Percentiles rank a stretch among this genome's conserved stretches.
Evolutionary conservation across 2,797 vertebrate genomes (phyloP).

Genomic region (Rhinichthys osculus): DNA sequence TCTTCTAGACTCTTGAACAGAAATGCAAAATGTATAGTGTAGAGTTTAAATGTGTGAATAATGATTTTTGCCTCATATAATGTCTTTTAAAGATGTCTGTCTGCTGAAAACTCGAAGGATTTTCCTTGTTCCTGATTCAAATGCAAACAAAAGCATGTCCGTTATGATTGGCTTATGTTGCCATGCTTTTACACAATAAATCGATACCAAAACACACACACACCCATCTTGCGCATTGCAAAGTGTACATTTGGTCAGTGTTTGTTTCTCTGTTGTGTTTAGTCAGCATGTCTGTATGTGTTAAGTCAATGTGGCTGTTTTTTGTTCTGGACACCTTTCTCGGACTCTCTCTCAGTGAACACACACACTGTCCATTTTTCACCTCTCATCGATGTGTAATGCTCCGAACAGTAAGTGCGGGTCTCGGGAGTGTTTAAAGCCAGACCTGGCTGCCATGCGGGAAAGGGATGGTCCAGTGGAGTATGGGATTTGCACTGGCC

Average conservation of each 20-base stretch:
- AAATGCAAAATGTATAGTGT: not conserved
- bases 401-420: conserved; percentile 24
- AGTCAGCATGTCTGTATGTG: conserved; percentile 49
- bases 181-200: not conserved
- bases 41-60: not conserved
- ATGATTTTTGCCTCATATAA: not conserved
- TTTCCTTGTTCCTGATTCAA: not conserved
- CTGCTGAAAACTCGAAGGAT: not conserved
- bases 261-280: conserved; percentile 29
- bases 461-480: conserved; percentile 55
- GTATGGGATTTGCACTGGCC: conserved; percentile 22
- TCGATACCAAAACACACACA: not conserved
- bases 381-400: conserved; percentile 38
- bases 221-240: not conserved
- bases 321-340: not conserved
- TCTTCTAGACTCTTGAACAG: not conserved
- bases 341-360: conserved; percentile 26
- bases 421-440: conserved; percentile 61
- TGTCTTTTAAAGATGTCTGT: not conserved
- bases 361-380: conserved; percentile 41
- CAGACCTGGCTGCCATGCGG: conserved; percentile 55
- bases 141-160: not conserved
- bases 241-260: conserved; percentile 3
- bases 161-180: conserved; percentile 2
- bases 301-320: conserved; percentile 36